Base-by-base conservation (phyloP, 2,113 vertebrate species). In the Vulpes ferrilata region DNA sequence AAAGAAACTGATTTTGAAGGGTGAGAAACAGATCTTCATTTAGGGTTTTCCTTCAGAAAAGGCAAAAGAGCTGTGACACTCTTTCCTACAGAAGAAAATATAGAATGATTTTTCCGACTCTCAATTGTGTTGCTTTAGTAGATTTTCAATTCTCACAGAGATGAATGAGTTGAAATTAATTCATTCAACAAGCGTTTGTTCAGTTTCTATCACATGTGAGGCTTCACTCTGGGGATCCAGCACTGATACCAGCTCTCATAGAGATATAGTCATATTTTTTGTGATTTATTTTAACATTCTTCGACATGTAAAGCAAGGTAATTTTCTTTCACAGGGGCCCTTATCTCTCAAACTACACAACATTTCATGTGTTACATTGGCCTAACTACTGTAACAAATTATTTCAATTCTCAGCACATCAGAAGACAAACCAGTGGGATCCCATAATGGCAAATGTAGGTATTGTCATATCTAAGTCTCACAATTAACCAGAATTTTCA, bases 401-500 rank as follows among this genome's bases (percentile, higher is more conserved):
- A 88, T 64, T 91, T 88, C 57, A 43, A 11, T 81, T 88, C 76
- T 64, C n/a, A 83, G 73, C 81, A 73, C 60, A 65, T 3, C 19
- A 53, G 71, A 76, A 89, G 17, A 51, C n/a, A 88, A 80, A 53
- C 32, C 30, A 59, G 4, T 15, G 60, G 35, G 35, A 82, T 13
- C 38, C 43, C 53, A 69, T 85, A 48, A 62, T 19, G n/a, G 93
- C 57, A 91, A 96, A 88, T 35, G 38, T 27, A 84, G 30, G 7
- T 64, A 30, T 23, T 88, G 12, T 62, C 30, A 55, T 74, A 62
- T 48, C 15, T 57, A 88, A 88, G 30, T 89, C 19, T 96, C 60
- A 80, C 10, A 79, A 73, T 43, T 73, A 67, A 86, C 25, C 55
- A 79, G 96, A 93, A 69, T 78, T 76, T 74, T 81, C 60, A 81